Conservation (phyloP, 2,797 vertebrate species). For the Pantherophis vulpinus region DNA sequence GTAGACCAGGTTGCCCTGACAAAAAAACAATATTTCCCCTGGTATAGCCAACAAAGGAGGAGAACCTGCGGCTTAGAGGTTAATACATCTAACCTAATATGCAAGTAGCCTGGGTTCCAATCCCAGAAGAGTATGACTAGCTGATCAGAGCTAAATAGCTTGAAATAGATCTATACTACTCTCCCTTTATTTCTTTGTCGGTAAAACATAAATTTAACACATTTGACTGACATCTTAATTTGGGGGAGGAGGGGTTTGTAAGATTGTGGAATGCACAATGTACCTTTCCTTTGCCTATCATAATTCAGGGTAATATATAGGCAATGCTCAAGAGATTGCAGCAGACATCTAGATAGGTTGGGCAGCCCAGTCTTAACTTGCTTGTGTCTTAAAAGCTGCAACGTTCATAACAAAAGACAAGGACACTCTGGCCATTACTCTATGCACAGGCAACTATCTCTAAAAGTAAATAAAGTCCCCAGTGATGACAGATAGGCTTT, state of each 20-base stretch:
- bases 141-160: too few relatives aligned
- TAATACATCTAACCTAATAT: too few relatives aligned
- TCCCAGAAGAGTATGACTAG: too few relatives aligned
- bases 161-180: too few relatives aligned
- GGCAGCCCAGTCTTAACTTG: neutral
- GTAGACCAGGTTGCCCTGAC: too few relatives aligned
- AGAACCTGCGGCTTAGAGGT: too few relatives aligned
- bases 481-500: constrained; percentile 80
- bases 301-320: neutral
- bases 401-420: constrained; percentile 58
- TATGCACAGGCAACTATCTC: constrained; percentile 66
- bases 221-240: neutral
- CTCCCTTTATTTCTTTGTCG: too few relatives aligned
- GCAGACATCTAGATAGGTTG: neutral
- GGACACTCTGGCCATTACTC: constrained; percentile 67
- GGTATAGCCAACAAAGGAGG: too few relatives aligned
- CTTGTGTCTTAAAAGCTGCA: constrained; percentile 3
- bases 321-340: neutral
- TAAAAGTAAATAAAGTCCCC: constrained; percentile 78
- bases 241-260: neutral
- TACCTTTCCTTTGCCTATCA: neutral
- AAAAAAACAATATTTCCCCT: too few relatives aligned
- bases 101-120: too few relatives aligned
- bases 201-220: neutral
- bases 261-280: neutral